Conservation (phyloP, 2,888 invertebrate species). For the Acronicta aceris region DNA sequence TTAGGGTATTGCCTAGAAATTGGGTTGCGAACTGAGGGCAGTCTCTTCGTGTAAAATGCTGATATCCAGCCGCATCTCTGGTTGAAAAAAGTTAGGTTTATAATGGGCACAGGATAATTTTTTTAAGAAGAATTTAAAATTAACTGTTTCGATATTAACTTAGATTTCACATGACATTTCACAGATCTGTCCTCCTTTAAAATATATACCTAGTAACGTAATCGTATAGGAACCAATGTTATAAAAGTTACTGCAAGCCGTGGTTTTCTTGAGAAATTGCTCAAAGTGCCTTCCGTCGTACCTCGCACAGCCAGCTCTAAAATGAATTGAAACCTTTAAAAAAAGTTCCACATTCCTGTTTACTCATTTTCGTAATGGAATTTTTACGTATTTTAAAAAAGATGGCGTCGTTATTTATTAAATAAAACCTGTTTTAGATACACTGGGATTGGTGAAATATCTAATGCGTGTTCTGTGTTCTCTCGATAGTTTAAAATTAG, state of each 20-base stretch:
- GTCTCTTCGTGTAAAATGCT: too few relatives aligned
- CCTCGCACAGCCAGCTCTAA: slow-evolving; percentile 52
- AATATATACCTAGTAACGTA: slow-evolving; percentile 7
- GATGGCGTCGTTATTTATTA: slow-evolving; percentile 50
- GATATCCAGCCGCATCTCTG: too few relatives aligned
- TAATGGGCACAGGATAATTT: too few relatives aligned
- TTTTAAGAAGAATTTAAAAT: too few relatives aligned
- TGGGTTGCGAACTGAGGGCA: too few relatives aligned
- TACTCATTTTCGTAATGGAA: slow-evolving; percentile 74
- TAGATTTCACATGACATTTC: too few relatives aligned
- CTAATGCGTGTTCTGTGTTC: not conserved
- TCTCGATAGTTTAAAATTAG: too few relatives aligned
- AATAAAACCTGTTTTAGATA: slow-evolving; percentile 1
- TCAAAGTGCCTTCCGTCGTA: slow-evolving; percentile 51
- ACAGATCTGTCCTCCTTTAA: too few relatives aligned
- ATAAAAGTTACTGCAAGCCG: slow-evolving; percentile 23
- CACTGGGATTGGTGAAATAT: not conserved
- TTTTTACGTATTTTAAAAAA: slow-evolving; percentile 63
- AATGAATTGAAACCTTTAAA: slow-evolving; percentile 60
- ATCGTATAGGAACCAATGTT: not conserved
- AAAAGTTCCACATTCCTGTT: slow-evolving; percentile 65
- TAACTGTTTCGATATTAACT: too few relatives aligned
- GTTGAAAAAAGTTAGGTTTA: too few relatives aligned
- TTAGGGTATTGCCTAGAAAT: too few relatives aligned
- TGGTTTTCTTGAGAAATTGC: slow-evolving; percentile 58